A percentile compares a stretch with the other conserved stretches of the same genome.
Conservation (phyloP, 2,888 invertebrate species). For the Sericinus montela region DNA sequence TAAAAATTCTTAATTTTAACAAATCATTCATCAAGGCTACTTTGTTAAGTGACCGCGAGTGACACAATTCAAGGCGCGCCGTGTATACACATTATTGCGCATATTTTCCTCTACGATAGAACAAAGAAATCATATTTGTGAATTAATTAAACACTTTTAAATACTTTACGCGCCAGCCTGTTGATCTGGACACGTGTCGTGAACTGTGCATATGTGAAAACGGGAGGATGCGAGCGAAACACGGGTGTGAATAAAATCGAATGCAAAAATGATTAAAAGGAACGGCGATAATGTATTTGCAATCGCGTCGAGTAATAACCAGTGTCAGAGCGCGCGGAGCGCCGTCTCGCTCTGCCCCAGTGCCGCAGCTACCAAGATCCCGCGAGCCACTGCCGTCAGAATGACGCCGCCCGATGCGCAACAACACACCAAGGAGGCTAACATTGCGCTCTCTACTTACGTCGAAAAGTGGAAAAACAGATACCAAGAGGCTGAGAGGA, state of each 20-base stretch:
- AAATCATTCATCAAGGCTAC: conserved; percentile 46
- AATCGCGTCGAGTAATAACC: conserved; percentile 75
- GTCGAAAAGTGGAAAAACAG: conserved; percentile 83
- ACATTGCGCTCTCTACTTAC: conserved; percentile 70
- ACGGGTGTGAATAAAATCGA: conserved; percentile 65
- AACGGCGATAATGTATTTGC: conserved; percentile 77
- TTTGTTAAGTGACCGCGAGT: conserved; percentile 51
- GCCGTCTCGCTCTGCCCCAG: conserved; percentile 67
- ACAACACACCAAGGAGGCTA: conserved; percentile 68
- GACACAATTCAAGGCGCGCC: conserved; percentile 37
- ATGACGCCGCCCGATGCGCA: conserved; percentile 75
- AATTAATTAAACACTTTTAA: conserved; percentile 49
- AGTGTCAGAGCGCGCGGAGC: conserved; percentile 69
- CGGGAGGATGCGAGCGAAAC: conserved; percentile 63
- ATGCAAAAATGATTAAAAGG: conserved; percentile 78
- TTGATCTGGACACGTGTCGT: conserved; percentile 65
- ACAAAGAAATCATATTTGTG: conserved; percentile 63
- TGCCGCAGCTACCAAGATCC: conserved; percentile 68
- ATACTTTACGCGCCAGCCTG: conserved; percentile 58
- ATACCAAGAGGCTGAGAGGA: conserved; percentile 85
- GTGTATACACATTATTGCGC: conserved; percentile 44
- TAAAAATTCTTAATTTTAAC: conserved; percentile 22
- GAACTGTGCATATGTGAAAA: conserved; percentile 57
- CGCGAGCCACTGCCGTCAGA: conserved; percentile 71
- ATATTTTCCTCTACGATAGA: conserved; percentile 64